Conservation (phyloP, 2,113 vertebrate species). For the Leptobrachium leishanense region DNA sequence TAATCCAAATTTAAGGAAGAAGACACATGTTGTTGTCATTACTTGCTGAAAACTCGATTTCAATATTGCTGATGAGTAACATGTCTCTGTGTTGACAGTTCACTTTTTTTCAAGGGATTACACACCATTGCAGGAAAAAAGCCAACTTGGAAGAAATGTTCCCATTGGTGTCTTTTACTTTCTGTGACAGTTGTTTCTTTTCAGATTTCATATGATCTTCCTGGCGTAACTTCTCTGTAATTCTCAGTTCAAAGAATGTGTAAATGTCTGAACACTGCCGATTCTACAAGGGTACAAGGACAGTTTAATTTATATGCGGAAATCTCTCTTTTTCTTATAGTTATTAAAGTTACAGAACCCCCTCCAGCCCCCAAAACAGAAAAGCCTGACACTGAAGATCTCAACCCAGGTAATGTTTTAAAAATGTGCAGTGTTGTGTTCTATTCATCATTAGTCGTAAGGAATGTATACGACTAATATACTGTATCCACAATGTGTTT, state of each 20-base stretch:
- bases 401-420: conserved; percentile 59
- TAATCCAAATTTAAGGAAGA: background rate
- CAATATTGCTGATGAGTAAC: conserved; percentile 1
- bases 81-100: conserved; percentile 15
- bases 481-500: too few relatives aligned
- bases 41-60: background rate
- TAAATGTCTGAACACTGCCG: background rate
- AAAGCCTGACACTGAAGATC: conserved; percentile 57
- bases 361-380: conserved; percentile 57
- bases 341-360: conserved; percentile 45
- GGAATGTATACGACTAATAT: too few relatives aligned
- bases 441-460: too few relatives aligned
- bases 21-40: conserved; percentile 17
- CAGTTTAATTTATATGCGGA: conserved; percentile 1
- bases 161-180: conserved; percentile 7
- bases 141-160: conserved; percentile 9
- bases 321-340: conserved; percentile 15
- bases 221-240: background rate
- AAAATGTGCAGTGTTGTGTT: conserved; percentile 11
- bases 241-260: conserved; percentile 6
- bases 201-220: background rate
- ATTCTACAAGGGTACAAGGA: background rate
- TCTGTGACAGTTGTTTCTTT: conserved; percentile 20
- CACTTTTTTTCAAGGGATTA: background rate
- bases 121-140: background rate